A percentile compares a stretch with the other conserved stretches of the same genome.
These are phyloP conservation scores for Phoxinus dragarum DNA, from an alignment of 2,797 vertebrate species.

Conservation along the genomic window DNA sequence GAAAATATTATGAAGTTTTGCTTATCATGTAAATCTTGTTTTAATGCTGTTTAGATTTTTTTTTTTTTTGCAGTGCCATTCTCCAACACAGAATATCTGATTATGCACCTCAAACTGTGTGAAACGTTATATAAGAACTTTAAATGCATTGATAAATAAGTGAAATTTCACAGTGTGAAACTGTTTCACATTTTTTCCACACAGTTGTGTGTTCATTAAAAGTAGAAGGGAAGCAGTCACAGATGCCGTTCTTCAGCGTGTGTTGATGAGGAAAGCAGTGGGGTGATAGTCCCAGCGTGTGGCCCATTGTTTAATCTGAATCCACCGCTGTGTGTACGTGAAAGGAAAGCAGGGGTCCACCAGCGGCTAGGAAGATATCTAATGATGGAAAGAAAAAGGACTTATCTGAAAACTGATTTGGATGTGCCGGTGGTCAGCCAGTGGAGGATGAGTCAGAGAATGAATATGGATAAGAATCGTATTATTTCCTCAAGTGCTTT, in stretches of 20 bases:
- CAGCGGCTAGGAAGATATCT: slow-evolving; percentile 12
- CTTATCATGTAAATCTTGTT: not conserved
- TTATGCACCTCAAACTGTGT: not conserved
- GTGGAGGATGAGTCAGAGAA: slow-evolving; percentile 39
- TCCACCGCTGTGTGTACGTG: slow-evolving; percentile 15
- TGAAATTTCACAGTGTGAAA: slow-evolving; percentile 1
- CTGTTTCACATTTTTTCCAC: slow-evolving; percentile 15
- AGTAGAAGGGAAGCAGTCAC: slow-evolving; percentile 30
- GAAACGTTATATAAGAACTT: not conserved
- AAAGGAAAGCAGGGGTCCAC: slow-evolving; percentile 13
- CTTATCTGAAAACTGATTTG: slow-evolving; percentile 53
- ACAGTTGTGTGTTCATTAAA: slow-evolving; percentile 56
- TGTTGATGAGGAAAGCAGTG: slow-evolving; percentile 51
- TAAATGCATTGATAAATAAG: not conserved
- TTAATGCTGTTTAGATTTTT: not conserved
- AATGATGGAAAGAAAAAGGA: slow-evolving; percentile 22
- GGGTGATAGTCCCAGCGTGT: slow-evolving; percentile 43
- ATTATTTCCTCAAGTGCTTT: slow-evolving; percentile 54
- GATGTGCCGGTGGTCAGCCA: slow-evolving; percentile 45
- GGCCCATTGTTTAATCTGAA: slow-evolving; percentile 52
- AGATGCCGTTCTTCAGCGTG: slow-evolving; percentile 21
- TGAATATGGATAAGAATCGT: slow-evolving; percentile 56
- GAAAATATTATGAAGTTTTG: not conserved
- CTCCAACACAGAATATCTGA: not conserved
- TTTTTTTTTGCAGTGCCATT: not conserved